phyloP scores from a whole-genome alignment of 2,888 invertebrate genomes.

The Spisula solida region DNA sequence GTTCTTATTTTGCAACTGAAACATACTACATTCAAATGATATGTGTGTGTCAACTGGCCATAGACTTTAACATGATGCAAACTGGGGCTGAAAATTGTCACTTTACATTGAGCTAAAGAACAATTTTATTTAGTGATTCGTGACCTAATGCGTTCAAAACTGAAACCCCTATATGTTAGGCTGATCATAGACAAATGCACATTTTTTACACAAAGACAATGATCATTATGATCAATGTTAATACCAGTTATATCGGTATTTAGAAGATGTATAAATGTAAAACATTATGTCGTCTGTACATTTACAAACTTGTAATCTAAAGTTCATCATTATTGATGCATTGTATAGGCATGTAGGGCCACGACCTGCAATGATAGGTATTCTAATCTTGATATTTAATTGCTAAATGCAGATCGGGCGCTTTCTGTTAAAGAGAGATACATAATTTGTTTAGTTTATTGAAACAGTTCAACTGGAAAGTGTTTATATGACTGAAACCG shows the following conservation, averaged over 20 bases:
- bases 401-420: neutral
- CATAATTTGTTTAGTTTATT: too few relatives aligned
- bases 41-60: too few relatives aligned
- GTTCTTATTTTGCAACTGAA: too few relatives aligned
- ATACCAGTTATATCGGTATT: neutral
- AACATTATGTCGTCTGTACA: neutral
- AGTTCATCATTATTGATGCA: slow-evolving; percentile 6
- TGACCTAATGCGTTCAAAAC: too few relatives aligned
- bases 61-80: too few relatives aligned
- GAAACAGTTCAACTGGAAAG: too few relatives aligned
- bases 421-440: neutral
- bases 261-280: neutral
- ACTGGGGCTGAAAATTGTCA: too few relatives aligned
- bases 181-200: neutral
- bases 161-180: too few relatives aligned
- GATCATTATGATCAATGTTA: neutral
- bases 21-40: too few relatives aligned
- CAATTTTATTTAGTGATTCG: too few relatives aligned
- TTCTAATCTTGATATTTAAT: neutral
- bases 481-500: too few relatives aligned
- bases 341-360: neutral
- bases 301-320: neutral
- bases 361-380: neutral
- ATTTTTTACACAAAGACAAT: neutral
- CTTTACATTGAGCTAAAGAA: too few relatives aligned